Evolutionary conservation across 2,113 vertebrate genomes (phyloP), one percentile per base, ranked within the genome.

Genomic region (Montifringilla adamsi): DNA sequence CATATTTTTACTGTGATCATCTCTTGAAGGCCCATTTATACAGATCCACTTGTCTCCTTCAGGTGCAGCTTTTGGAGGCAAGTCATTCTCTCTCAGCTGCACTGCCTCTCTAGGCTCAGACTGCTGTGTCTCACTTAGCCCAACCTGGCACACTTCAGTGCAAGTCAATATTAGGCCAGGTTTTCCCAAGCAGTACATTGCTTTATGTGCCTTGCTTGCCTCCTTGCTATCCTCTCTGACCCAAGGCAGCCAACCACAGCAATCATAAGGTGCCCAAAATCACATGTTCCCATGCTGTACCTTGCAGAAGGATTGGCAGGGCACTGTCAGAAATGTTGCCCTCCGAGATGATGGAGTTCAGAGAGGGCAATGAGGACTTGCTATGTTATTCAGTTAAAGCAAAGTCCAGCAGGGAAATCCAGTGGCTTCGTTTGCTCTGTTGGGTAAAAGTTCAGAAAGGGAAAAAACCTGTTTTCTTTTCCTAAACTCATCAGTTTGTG

Each of bases 261-360:
- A 22, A 66, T 31, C 56, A 5, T 6, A 39, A 63, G 17, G 64
- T 37, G 15, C 74, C 55, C 67, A 67, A 87, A 43, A 17, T 13
- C 27, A 6, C 2, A 1, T 15, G 43, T 46, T 62, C 37, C 23
- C 6, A 0, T 44, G 50, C 78, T 33, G 37, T 53, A 7, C 39
- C 35, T 58, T 30, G 35, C 43, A 50, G 66, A 52, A 44, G 9
- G 13, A 52, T 24, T 11, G 10, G 56, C 56, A 28, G 52, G 13
- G 27, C 23, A 4, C 21, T 4, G 24, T 11, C 4, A 41, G 35
- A 74, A n/a, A 47, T 0, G 1, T 26, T 56, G 20, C 31, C 27
- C 30, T 79, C n/a, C 0, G 2, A 74, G 37, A 27, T 33, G 63
- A 59, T 33, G 78, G 28, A 55, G 15, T 58, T 86, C n/a, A 12